A percentile compares a stretch with the other conserved stretches of the same genome.
Evolutionary conservation across 1,140 invertebrate species (phyloP).

Genomic region (Diachasmimorpha longicaudata): DNA sequence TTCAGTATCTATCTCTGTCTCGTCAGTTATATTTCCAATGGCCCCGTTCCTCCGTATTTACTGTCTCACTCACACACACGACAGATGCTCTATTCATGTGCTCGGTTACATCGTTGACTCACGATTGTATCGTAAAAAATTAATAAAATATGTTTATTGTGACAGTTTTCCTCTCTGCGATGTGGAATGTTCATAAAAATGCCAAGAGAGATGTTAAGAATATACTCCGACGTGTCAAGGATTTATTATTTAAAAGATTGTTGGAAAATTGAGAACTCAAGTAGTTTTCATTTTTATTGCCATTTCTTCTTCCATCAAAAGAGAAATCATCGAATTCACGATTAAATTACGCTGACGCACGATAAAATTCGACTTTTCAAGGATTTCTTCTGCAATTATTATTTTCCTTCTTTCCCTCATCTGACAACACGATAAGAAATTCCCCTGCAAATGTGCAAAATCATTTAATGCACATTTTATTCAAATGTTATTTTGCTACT

Average conservation of each 20-base stretch:
- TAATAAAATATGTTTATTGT: background rate
- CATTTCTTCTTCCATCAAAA: too few relatives aligned
- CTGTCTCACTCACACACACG: background rate
- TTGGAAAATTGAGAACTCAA: too few relatives aligned
- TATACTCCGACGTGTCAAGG: background rate
- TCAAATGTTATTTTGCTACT: too few relatives aligned
- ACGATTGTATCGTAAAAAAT: background rate
- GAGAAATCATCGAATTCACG: too few relatives aligned
- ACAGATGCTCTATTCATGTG: background rate
- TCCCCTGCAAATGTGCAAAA: too few relatives aligned
- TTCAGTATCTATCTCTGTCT: slow-evolving; percentile 10
- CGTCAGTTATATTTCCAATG: slow-evolving; percentile 29
- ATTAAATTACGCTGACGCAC: too few relatives aligned
- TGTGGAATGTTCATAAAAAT: background rate
- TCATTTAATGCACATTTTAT: too few relatives aligned
- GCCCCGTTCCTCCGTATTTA: slow-evolving; percentile 13
- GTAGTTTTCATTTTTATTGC: too few relatives aligned
- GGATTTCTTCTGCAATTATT: too few relatives aligned
- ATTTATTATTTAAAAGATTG: background rate
- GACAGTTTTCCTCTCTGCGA: background rate
- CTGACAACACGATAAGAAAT: too few relatives aligned
- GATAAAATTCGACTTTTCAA: too few relatives aligned
- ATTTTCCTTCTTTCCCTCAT: too few relatives aligned
- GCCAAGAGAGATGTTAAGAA: background rate
- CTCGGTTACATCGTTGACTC: background rate